Evolutionary conservation across 2,113 vertebrate species (phyloP).

Genomic region (Ictalurus punctatus): DNA sequence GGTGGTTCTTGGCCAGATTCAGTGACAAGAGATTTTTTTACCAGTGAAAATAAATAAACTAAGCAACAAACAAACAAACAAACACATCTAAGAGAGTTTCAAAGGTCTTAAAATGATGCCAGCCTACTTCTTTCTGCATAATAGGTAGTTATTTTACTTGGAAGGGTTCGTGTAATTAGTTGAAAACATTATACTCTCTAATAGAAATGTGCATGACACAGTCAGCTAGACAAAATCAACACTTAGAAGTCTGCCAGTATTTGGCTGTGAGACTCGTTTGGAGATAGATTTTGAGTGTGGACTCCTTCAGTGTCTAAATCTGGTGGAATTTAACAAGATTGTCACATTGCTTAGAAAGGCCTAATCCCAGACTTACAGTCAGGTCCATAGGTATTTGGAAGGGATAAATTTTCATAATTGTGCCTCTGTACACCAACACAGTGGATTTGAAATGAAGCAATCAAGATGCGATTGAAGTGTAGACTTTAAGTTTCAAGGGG

Average conservation of each 20-base stretch:
- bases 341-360: background rate
- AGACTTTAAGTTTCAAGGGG: too few species aligned
- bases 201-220: background rate
- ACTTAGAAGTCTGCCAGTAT: background rate
- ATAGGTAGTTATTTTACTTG: background rate
- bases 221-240: background rate
- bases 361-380: background rate
- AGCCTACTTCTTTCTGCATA: background rate
- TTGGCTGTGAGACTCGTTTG: background rate
- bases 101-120: background rate
- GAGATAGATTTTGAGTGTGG: background rate
- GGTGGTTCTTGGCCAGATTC: background rate
- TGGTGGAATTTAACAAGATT: background rate
- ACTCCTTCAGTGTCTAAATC: background rate
- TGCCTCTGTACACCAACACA: too few species aligned
- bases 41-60: background rate
- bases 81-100: too few species aligned
- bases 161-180: background rate
- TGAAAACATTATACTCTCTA: background rate
- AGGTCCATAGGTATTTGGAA: too few species aligned
- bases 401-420: too few species aligned
- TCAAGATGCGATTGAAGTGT: too few species aligned
- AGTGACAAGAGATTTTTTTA: background rate
- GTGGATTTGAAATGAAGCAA: too few species aligned
- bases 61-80: background rate